phyloP scores from a whole-genome alignment of 2,797 vertebrate genomes.

The Tympanoctomys barrerae region DNA sequence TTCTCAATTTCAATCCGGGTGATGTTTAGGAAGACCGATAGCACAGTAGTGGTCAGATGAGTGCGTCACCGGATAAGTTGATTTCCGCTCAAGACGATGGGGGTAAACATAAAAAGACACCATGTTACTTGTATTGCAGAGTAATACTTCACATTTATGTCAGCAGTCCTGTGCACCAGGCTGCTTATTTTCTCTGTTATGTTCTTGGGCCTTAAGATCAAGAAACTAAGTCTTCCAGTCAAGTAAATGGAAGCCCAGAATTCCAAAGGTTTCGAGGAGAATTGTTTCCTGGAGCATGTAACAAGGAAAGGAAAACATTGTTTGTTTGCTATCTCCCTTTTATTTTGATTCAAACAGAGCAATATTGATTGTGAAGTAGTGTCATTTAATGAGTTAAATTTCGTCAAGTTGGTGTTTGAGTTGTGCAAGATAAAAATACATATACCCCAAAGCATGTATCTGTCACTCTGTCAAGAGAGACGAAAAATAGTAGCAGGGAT shows the following conservation, averaged over 20 bases:
- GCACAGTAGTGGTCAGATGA: neutral
- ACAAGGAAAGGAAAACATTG: neutral
- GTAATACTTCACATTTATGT: conserved; percentile 70
- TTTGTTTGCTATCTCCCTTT: neutral
- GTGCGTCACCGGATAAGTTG: conserved; percentile 10
- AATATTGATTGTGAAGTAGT: neutral
- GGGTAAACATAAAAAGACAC: conserved; percentile 65
- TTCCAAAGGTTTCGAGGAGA: conserved; percentile 32
- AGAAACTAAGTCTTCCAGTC: conserved; percentile 46
- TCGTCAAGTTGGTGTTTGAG: neutral
- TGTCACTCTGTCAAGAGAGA: neutral
- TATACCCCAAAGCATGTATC: neutral
- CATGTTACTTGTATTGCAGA: conserved; percentile 45
- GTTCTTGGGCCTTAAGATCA: conserved; percentile 38
- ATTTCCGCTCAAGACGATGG: neutral
- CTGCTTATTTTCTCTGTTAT: conserved; percentile 68
- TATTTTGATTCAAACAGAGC: conserved; percentile 10
- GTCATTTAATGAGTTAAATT: neutral
- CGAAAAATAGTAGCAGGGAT: neutral
- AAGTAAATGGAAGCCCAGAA: conserved; percentile 68
- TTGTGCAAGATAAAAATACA: neutral
- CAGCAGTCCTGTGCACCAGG: conserved; percentile 28
- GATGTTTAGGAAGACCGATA: conserved; percentile 53
- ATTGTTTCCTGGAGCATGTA: neutral
- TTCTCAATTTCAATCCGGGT: conserved; percentile 59